Percentiles rank a stretch among this genome's conserved stretches.
Evolutionary conservation across 2,113 vertebrate genomes (phyloP).

Genomic region (Nicator chloris): DNA sequence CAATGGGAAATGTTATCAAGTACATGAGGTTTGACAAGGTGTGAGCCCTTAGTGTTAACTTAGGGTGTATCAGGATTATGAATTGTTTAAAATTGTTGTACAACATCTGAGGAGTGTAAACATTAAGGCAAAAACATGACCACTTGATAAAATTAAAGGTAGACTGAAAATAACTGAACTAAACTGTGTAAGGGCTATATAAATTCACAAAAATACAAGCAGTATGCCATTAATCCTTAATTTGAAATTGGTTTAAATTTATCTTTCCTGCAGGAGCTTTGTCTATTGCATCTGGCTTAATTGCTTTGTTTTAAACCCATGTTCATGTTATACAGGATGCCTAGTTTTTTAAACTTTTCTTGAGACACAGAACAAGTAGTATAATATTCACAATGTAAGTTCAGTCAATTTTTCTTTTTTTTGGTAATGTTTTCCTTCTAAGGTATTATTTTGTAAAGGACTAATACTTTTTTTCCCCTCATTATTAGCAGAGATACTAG

Average conservation of each 20-base stretch:
- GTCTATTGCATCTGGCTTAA: not conserved
- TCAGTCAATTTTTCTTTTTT: not conserved
- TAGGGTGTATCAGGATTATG: not conserved
- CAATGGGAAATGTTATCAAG: not conserved
- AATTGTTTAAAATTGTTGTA: not conserved
- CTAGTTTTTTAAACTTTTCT: not conserved
- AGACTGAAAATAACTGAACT: not conserved
- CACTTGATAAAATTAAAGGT: fast-evolving
- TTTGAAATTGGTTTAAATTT: not conserved
- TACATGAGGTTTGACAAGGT: not conserved
- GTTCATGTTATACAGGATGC: not conserved
- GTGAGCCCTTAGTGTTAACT: not conserved
- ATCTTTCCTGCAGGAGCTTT: not conserved
- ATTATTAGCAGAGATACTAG: not conserved
- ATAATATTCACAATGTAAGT: not conserved
- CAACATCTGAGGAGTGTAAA: not conserved
- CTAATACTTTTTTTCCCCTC: not conserved
- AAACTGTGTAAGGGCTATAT: not conserved
- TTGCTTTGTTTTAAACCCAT: not conserved
- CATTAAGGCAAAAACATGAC: not conserved
- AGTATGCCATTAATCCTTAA: not conserved
- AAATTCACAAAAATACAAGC: not conserved
- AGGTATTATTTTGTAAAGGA: not conserved
- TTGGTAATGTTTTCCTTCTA: not conserved
- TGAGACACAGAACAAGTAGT: not conserved